Evolutionary conservation across 2,888 invertebrate species (phyloP), one percentile per base, ranked within the genome.

Genomic region (Harpalus rufipes): DNA sequence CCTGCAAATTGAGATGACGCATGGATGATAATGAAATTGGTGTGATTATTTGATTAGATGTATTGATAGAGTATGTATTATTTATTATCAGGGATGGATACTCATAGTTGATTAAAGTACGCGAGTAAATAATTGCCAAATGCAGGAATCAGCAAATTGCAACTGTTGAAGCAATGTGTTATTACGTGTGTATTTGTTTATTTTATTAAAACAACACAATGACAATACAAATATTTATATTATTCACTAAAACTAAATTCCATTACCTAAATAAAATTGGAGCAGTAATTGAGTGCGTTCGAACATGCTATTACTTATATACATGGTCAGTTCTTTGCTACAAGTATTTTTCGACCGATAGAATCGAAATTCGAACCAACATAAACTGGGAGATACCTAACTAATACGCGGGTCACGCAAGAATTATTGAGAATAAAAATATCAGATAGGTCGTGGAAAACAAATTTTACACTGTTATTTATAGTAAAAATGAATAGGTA

Each of bases 11-110:
- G 25, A 21, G 25, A 12, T 61, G 25, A 63, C 12, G 25, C 32
- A 63, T 10, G 25, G 21, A 12, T 59, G 59, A 59, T 16, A 59
- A 63, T 25, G 21, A 63, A 25, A 25, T 63, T 25, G 63, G 63
- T 25, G 10, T 59, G 59, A 59, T 63, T 63, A 63, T 63, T 63
- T 63, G 63, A 63, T 63, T 63, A 63, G 25, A 63, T 12, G 16
- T 63, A 63, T 63, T 63, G 63, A 25, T 63, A 21, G 18, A 25
- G 63, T 25, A 63, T 63, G 63, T 63, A 25, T 63, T 25, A 63
- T 63, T 63, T 63, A 63, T 63, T 25, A 59, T 59, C 7, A 63
- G 63, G 63, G 63, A 63, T 63, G 63, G 32, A 32, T 32, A 32
- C 32, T 32, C 44, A 12, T 8, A 8, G 44, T 51, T 51, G 10